Evolutionary conservation across 1,140 invertebrate species (phyloP).

Genomic region (Meloidogyne exigua): DNA sequence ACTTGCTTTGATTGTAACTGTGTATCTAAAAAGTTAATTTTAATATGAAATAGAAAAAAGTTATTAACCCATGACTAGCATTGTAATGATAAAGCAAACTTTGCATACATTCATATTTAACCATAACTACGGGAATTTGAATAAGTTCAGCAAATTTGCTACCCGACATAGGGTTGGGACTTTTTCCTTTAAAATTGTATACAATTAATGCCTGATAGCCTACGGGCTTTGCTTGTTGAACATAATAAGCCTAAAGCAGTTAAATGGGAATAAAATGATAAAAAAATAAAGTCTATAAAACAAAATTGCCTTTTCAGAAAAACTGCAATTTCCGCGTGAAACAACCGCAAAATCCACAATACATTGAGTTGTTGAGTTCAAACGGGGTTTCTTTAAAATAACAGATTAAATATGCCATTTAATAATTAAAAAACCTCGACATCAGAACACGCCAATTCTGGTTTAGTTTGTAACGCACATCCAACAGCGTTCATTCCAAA

Average conservation of each 20-base stretch:
- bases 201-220: constrained; percentile 54
- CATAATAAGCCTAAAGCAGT: constrained; percentile 50
- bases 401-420: not conserved
- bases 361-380: constrained; percentile 33
- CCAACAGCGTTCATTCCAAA: constrained; percentile 51
- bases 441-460: constrained; percentile 51
- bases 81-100: constrained; percentile 49
- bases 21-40: constrained; percentile 37
- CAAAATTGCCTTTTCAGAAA: constrained; percentile 51
- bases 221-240: constrained; percentile 41
- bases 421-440: constrained; percentile 31
- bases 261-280: too few relatives aligned
- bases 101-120: constrained; percentile 55
- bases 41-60: constrained; percentile 4
- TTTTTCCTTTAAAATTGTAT: constrained; percentile 44
- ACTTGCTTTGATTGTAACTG: constrained; percentile 55
- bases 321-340: constrained; percentile 57
- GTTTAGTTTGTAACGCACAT: constrained; percentile 51
- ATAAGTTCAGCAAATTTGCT: constrained; percentile 51
- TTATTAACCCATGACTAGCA: constrained; percentile 47
- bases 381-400: constrained; percentile 12
- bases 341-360: constrained; percentile 55
- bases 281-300: not conserved
- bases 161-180: constrained; percentile 58
- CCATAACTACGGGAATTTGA: constrained; percentile 60